These are phyloP conservation scores for Augochlorella aurata DNA, from an alignment of 2,888 invertebrate genomes.

Conservation along the genomic window DNA sequence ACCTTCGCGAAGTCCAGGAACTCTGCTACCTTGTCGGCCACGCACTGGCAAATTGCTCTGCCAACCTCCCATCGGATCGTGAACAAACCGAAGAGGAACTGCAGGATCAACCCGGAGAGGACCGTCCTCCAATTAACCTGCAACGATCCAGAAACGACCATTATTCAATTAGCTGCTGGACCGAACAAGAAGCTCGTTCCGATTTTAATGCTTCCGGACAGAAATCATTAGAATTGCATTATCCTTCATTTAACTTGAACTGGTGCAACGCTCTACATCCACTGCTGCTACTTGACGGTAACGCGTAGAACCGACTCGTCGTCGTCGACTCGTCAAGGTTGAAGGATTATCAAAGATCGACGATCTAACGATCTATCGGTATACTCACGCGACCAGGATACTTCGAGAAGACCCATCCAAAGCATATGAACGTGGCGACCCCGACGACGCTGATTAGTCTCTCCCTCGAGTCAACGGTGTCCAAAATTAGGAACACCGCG, in stretches of 20 bases:
- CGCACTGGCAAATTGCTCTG: constrained; percentile 86
- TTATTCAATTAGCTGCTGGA: neutral
- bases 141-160: constrained; percentile 12
- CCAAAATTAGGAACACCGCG: constrained; percentile 85
- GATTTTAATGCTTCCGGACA: too few species aligned
- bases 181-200: neutral
- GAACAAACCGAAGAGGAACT: constrained; percentile 92
- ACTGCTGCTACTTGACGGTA: too few species aligned
- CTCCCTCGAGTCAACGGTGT: constrained; percentile 83
- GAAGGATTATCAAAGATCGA: neutral
- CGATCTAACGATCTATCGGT: neutral
- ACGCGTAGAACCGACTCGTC: too few species aligned
- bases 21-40: constrained; percentile 88
- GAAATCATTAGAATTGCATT: too few species aligned
- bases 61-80: constrained; percentile 94
- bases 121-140: constrained; percentile 92
- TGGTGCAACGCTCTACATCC: too few species aligned
- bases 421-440: constrained; percentile 85
- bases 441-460: constrained; percentile 89
- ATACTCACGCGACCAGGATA: constrained; percentile 83
- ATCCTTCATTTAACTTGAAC: too few species aligned
- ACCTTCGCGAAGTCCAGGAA: constrained; percentile 91
- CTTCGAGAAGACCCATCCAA: constrained; percentile 86
- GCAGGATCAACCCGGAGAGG: constrained; percentile 90
- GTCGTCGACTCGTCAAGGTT: too few species aligned